phyloP scores from a whole-genome alignment of 2,113 vertebrate genomes.

The Phalacrocorax brasilianus region DNA sequence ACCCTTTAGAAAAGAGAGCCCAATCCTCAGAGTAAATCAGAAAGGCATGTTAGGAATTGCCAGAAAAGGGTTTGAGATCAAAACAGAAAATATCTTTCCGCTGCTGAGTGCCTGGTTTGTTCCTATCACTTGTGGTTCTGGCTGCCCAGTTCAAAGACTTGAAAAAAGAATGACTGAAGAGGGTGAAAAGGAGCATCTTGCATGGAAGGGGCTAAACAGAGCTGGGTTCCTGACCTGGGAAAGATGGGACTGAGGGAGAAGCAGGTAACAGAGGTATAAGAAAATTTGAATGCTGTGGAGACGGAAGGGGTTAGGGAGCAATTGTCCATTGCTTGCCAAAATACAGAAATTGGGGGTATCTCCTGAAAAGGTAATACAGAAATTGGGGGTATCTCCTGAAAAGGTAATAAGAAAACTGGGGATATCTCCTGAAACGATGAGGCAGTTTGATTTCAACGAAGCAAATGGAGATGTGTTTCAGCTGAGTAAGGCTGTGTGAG shows the following conservation, averaged over 20 bases:
- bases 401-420: background rate
- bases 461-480: background rate
- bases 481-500: background rate
- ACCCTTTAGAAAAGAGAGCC: background rate
- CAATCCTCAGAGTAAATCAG: background rate
- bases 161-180: background rate
- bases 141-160: background rate
- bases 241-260: background rate
- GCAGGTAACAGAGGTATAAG: rapidly evolving
- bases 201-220: background rate
- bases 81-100: background rate
- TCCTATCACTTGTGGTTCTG: background rate
- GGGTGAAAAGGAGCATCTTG: background rate
- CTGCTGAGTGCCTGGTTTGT: background rate
- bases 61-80: background rate
- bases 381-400: background rate
- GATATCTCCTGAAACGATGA: background rate
- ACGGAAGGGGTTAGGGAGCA: background rate
- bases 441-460: background rate
- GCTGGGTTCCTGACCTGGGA: background rate
- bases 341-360: too few relatives aligned
- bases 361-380: background rate
- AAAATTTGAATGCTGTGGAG: rapidly evolving
- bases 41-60: background rate
- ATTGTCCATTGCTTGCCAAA: background rate